A percentile compares a stretch with the other conserved stretches of the same genome.
Evolutionary conservation across 2,888 invertebrate species (phyloP).

Genomic region (Eupithecia dodoneata): DNA sequence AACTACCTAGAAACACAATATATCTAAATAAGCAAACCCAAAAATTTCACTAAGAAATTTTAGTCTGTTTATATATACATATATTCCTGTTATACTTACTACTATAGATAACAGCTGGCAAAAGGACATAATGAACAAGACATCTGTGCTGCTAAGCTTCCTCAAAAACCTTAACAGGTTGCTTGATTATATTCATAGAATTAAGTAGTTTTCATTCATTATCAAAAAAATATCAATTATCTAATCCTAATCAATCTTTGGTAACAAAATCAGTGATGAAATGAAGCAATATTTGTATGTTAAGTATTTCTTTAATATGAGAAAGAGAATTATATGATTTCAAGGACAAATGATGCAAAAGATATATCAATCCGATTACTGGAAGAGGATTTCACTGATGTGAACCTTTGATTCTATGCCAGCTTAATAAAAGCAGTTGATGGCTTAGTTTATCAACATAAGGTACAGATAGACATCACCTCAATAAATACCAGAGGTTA

Average conservation of each 20-base stretch:
- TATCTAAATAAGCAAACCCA: not conserved
- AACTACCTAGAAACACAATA: not conserved
- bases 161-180: not conserved
- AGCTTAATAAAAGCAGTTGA: not conserved
- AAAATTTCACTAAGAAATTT: not conserved
- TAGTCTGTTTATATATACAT: not conserved
- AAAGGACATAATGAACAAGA: not conserved
- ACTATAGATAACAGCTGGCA: not conserved
- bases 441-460: not conserved
- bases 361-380: not conserved
- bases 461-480: not conserved
- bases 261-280: not conserved
- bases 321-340: no score
- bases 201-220: not conserved
- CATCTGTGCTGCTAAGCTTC: not conserved
- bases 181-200: not conserved
- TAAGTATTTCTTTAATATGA: not conserved
- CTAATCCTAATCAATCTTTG: conserved; percentile 3
- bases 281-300: not conserved
- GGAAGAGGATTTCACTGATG: not conserved
- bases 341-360: not conserved
- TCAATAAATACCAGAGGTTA: not conserved
- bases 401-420: not conserved
- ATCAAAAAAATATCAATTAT: not conserved
- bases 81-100: not conserved